These are phyloP conservation scores for Euzophera pinguis DNA, from an alignment of 2,888 invertebrate genomes.

Conservation along the genomic window DNA sequence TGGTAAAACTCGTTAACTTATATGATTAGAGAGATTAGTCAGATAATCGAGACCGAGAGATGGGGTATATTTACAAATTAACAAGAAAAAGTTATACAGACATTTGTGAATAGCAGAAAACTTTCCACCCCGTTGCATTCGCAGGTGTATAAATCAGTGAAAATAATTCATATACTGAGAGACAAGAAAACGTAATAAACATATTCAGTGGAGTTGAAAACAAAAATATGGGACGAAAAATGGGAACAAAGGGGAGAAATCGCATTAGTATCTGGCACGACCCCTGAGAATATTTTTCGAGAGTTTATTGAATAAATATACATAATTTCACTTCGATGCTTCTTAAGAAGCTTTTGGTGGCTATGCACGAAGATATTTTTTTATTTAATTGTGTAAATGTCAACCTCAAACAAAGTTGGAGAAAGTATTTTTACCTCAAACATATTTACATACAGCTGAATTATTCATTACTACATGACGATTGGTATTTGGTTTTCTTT, in stretches of 20 bases:
- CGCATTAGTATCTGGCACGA: constrained; percentile 60
- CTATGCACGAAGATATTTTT: constrained; percentile 18
- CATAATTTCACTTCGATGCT: constrained; percentile 60
- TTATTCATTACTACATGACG: constrained; percentile 19
- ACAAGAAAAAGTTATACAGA: no score
- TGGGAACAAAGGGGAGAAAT: constrained; percentile 59
- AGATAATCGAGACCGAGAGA: no score
- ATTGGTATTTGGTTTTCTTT: constrained; percentile 19
- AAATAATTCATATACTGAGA: constrained; percentile 60
- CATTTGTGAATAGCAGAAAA: constrained; percentile 31
- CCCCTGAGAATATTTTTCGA: constrained; percentile 62
- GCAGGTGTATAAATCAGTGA: constrained; percentile 38
- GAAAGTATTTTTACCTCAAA: neutral
- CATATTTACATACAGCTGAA: constrained; percentile 15
- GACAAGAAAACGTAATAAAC: constrained; percentile 67
- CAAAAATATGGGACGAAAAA: constrained; percentile 67
- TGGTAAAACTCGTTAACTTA: no score
- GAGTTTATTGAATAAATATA: constrained; percentile 71
- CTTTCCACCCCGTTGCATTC: constrained; percentile 36
- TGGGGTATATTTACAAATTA: no score
- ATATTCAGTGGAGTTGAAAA: constrained; percentile 70
- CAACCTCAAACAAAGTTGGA: constrained; percentile 11
- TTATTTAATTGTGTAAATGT: constrained; percentile 20
- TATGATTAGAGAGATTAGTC: no score
- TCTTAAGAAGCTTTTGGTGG: constrained; percentile 48